These are phyloP conservation scores for Macropus fuliginosus DNA, from an alignment of 2,797 vertebrate species.

Conservation along the genomic window DNA sequence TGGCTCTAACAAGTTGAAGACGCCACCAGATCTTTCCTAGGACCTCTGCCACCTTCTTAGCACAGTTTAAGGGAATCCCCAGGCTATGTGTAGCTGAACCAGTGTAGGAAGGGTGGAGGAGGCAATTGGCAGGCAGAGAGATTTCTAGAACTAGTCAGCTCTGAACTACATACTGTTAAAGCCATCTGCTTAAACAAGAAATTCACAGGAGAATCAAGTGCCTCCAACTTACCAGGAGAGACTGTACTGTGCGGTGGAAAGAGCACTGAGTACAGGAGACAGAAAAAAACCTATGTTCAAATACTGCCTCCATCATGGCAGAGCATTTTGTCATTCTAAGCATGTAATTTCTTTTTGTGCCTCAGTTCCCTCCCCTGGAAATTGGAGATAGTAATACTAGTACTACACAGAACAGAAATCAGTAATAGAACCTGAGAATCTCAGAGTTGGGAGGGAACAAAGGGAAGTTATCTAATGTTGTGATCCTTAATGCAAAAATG, in stretches of 20 bases:
- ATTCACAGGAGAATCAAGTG: neutral
- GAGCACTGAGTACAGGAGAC: fast-evolving
- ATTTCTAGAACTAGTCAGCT: fast-evolving
- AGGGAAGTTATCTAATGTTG: neutral
- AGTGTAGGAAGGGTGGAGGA: neutral
- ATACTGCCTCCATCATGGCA: neutral
- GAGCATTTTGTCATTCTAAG: neutral
- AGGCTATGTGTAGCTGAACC: constrained; percentile 1
- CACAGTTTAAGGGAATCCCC: constrained; percentile 5
- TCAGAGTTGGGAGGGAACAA: neutral
- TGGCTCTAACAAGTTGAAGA: neutral
- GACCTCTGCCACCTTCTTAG: neutral
- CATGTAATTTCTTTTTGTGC: neutral
- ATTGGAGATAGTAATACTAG: neutral
- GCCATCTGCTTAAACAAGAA: neutral
- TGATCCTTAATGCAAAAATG: neutral
- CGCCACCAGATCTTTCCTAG: constrained; percentile 33
- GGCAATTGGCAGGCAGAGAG: neutral
- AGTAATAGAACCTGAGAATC: neutral
- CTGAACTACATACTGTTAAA: neutral
- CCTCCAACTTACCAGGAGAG: fast-evolving
- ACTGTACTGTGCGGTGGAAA: fast-evolving
- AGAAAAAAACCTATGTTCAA: neutral
- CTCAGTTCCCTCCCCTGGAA: neutral
- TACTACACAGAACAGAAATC: neutral